Percentiles rank a stretch among this genome's conserved stretches.
Conservation (phyloP, 2,113 vertebrate genomes). For the Girardinichthys multiradiatus region DNA sequence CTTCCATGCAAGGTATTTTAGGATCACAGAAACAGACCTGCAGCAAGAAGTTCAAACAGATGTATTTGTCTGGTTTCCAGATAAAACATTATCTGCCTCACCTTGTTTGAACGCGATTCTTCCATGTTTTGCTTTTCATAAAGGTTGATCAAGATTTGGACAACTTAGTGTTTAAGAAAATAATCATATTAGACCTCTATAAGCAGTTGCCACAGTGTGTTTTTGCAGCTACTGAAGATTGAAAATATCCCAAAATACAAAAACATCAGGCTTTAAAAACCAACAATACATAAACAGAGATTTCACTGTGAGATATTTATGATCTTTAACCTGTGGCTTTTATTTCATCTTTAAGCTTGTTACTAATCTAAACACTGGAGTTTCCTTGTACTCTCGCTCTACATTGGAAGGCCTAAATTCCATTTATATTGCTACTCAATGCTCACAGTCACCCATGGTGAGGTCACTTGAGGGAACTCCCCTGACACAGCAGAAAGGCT, state of each 20-base stretch:
- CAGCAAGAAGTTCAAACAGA: background rate
- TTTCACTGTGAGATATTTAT: background rate
- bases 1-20: background rate
- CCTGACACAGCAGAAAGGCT: no score
- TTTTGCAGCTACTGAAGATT: background rate
- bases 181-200: background rate
- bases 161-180: background rate
- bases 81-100: background rate
- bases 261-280: background rate
- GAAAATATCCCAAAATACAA: background rate
- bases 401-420: constrained; percentile 66
- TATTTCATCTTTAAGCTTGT: constrained; percentile 25
- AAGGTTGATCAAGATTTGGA: background rate
- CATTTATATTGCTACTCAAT: constrained; percentile 78
- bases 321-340: background rate
- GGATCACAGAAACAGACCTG: background rate
- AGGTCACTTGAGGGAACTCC: constrained; percentile 43
- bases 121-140: background rate
- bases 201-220: background rate
- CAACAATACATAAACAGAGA: background rate
- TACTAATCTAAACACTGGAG: constrained; percentile 46
- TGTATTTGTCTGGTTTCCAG: background rate
- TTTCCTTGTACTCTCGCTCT: constrained; percentile 54
- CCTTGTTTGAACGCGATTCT: background rate
- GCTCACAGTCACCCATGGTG: constrained; percentile 21